Evolutionary conservation across 2,888 invertebrate species (phyloP), one percentile per base, ranked within the genome.

Genomic region (Drosophila neutralis): DNA sequence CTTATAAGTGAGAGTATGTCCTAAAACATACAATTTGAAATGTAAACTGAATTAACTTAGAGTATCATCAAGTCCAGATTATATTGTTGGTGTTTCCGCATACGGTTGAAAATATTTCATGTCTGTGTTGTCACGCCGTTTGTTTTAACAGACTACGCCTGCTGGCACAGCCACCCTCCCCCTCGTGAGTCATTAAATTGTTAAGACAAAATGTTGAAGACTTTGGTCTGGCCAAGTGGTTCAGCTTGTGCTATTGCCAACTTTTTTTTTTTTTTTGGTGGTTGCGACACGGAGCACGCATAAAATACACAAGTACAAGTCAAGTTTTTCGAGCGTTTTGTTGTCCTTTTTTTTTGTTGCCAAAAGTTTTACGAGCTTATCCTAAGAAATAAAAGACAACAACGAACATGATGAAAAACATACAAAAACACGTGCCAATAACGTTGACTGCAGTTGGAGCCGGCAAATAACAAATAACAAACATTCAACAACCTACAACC

Each of bases 311-410:
- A 86, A 76, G 73, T 66, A 66, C 73, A 52, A 76, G 71, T 64
- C 74, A 79, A 82, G 69, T 74, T 84, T 76, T 64, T 58, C 21
- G 38, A n/a, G 13, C 35, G 42, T 45, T 68, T 54, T 69, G 8
- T 40, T 33, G 45, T 33, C 54, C 21, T 40, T 63, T 24, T 36
- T 56, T 38, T 60, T 45, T 61, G 61, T 70, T 73, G 67, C 73
- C 62, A 68, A 87, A 87, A 89, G 85, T 87, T 87, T 85, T 85
- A 89, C 87, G 87, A 87, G 85, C 73, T 87, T 89, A 83, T 81
- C 66, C 73, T 27, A 52, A 57, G 61, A 69, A 77, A 76, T 69
- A 73, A 80, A 74, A 72, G 67, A 53, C 61, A 68, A 52, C 68
- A 45, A 53, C 52, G 36, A 72, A 69, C 83, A 79, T 78, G 82